Evolutionary conservation across 2,888 invertebrate species (phyloP).

Genomic region (Noctua fimbriata): DNA sequence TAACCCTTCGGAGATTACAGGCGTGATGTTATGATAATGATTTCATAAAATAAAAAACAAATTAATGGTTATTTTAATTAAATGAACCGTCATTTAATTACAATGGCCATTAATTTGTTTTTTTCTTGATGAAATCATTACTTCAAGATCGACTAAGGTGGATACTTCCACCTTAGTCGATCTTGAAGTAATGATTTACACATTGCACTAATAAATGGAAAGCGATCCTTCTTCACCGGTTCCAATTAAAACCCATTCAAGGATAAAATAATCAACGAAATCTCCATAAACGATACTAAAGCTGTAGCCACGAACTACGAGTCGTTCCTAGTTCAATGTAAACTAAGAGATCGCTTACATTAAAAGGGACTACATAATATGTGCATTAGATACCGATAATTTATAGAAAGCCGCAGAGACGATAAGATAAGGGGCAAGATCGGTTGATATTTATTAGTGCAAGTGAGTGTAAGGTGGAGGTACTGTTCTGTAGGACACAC

Average conservation of each 20-base stretch:
- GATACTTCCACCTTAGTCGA: too few relatives aligned
- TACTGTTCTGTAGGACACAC: not conserved
- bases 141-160: not conserved
- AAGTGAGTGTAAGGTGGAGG: not conserved
- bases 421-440: slow-evolving; percentile 57
- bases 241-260: slow-evolving; percentile 41
- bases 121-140: not conserved
- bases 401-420: slow-evolving; percentile 53
- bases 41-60: too few relatives aligned
- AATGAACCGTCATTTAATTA: too few relatives aligned
- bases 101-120: too few relatives aligned
- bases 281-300: slow-evolving; percentile 49
- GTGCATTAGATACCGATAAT: slow-evolving; percentile 59
- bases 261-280: slow-evolving; percentile 36
- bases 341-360: slow-evolving; percentile 37
- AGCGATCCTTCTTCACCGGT: slow-evolving; percentile 4
- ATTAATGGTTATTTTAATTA: too few relatives aligned
- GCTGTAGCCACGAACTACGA: slow-evolving; percentile 1
- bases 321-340: slow-evolving; percentile 9
- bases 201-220: slow-evolving; percentile 13
- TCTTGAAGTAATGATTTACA: too few relatives aligned
- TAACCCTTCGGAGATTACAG: not conserved
- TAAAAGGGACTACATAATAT: slow-evolving; percentile 47
- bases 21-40: too few relatives aligned
- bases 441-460: slow-evolving; percentile 21